Base-by-base conservation (phyloP, 1,140 invertebrate genomes). In the Brachionus angularis region DNA sequence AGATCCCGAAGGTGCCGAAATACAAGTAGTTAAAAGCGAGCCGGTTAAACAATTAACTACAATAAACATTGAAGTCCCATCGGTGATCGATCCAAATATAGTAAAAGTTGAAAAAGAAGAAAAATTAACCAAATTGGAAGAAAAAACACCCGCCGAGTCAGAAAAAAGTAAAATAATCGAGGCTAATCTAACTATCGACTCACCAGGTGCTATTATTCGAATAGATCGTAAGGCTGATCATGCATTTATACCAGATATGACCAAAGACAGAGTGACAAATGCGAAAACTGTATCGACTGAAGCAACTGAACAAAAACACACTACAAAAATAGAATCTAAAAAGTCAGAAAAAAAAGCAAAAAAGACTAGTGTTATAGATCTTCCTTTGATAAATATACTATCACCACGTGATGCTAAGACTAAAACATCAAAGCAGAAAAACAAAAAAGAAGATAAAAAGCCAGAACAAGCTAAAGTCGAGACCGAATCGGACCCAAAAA, bases 121-220 rank as follows among this genome's bases (percentile, higher is more conserved):
- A 31, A 50, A 42, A 36, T 50, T 34, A 67, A 27, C 25, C 27
- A 50, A 16, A 25, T n/a, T 39, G 55, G 36, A 64, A 14, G 16
- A 4, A 18, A 29, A 44, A 29, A 7, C 58, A 25, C 16, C 62
- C 12, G 12, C 16, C 21, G 39, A 10, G 39, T 42, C 39, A 16
- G 39, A 42, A 16, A 42, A 10, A 42, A 42, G 39, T 42, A 16
- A 16, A 42, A 10, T 10, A 42, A 10, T 42, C 39, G 39, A 42
- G 10, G 10, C 39, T 10, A 42, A 42, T 5, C 29, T 67, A 18
- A 50, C 42, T 12, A 47, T 67, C 25, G 47, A 50, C 12, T 67
- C 62, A 67, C 62, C 62, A 0, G 62, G 62, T 27, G 62, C 62
- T 18, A 29, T 47, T 47, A 50, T 67, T 33, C 8, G 29, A 50